Base-by-base conservation (phyloP, 2,113 vertebrate genomes). In the Xyliphius kryptos region DNA sequence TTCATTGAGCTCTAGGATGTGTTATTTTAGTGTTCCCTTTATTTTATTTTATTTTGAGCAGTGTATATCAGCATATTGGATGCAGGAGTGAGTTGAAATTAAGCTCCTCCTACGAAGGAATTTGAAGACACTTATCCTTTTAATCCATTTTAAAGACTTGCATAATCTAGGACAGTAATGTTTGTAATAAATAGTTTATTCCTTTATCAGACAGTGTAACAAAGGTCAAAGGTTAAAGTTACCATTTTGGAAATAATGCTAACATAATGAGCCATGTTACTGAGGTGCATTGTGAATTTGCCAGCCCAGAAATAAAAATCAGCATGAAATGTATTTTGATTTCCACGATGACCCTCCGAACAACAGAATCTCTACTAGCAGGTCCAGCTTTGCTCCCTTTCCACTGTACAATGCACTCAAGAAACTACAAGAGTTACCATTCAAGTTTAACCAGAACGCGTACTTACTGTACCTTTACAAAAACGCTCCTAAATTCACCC, bases 381-480 rank as follows among this genome's bases (percentile, higher is more conserved):
- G 4, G 2, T 32, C 4, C 26, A 32, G 7, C 7, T 32, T 32
- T 32, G 26, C 26, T 32, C 26, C 26, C 26, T 32, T 2, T 32
- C 26, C 26, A 32, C 26, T 32, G 26, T 32, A 32, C 26, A 32
- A 32, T 32, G 26, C 26, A 32, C 26, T 32, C 26, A 32, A 32
- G 26, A 6, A 32, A 32, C 7, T 3, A 32, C 26, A 3, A 6
- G 26, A 41, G 13, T 12, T 12, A 5, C 13, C 40, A 11, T 12
- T 58, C 55, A 66, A 32, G 55, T 66, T 51, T 19, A 43, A 14
- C 17, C 20, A 14, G 11, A 58, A 50, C 36, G 14, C 14, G 1
- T 50, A 41, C 46, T 40, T 51, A 57, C 57, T 66, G 55, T 66
- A 66, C 55, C 64, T 58, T 66, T 55, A 63, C 9, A 6, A 10